Conservation (phyloP, 2,888 invertebrate species). For the Eucera pruinosa region DNA sequence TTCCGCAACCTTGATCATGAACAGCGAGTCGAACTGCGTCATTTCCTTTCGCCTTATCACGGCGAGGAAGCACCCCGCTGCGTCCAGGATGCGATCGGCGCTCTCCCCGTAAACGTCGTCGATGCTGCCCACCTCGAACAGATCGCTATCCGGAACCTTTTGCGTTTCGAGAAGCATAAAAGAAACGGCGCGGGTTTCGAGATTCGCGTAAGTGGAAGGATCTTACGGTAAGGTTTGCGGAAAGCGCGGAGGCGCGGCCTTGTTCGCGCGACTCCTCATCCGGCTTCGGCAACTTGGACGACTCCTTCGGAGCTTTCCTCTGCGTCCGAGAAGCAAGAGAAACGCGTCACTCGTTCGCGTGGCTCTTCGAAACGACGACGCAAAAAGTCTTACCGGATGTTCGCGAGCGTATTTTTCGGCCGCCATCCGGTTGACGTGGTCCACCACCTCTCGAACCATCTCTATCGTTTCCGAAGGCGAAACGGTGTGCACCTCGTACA, state of each 20-base stretch:
- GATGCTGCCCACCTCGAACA: slow-evolving; percentile 88
- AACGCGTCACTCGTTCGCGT: not conserved
- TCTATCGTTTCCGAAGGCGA: slow-evolving; percentile 90
- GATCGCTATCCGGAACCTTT: slow-evolving; percentile 89
- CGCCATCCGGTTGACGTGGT: slow-evolving; percentile 90
- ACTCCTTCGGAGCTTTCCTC: slow-evolving; percentile 34
- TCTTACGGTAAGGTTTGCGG: slow-evolving; percentile 47
- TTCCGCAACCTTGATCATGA: slow-evolving; percentile 93
- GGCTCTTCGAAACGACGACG: too few species aligned
- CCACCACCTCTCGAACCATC: slow-evolving; percentile 89
- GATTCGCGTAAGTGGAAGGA: too few species aligned
- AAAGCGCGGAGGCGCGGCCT: not conserved
- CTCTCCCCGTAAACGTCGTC: slow-evolving; percentile 87
- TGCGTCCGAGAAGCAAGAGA: slow-evolving; percentile 10
- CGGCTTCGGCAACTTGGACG: not conserved
- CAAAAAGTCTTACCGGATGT: slow-evolving; percentile 69
- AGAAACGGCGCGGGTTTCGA: too few species aligned
- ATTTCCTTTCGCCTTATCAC: slow-evolving; percentile 90
- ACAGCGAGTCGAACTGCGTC: slow-evolving; percentile 91
- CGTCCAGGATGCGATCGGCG: slow-evolving; percentile 83
- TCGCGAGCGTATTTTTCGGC: slow-evolving; percentile 88
- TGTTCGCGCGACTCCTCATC: not conserved
- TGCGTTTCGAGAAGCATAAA: not conserved
- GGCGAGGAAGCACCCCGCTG: slow-evolving; percentile 88
- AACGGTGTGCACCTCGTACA: slow-evolving; percentile 93